Base-by-base conservation (phyloP, 2,888 invertebrate species). In the Gymnoscelis rufifasciata region DNA sequence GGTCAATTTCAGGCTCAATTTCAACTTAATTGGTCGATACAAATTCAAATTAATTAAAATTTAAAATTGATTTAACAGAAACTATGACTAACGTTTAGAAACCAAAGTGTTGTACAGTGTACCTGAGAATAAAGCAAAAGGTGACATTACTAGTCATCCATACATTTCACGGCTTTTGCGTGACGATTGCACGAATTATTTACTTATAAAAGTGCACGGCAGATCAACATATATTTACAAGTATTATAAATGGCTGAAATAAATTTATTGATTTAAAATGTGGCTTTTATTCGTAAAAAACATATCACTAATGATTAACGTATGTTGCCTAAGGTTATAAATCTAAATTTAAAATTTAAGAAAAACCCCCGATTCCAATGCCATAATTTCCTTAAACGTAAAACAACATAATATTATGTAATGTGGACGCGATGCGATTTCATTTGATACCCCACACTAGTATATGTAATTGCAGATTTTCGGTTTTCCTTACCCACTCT, bases 71-170 rank as follows among this genome's bases (percentile, higher is more conserved):
- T 41, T 28, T 51, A 54, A 58, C 5, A n/a, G 46, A 30, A 33
- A 50, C 45, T 31, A 35, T 49, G 38, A 45, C 38, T 40, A 62
- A 42, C 54, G 46, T 57, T 68, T 65, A 58, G 56, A 46, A 54
- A 71, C 74, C 74, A 74, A 74, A 74, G 74, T 72, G 71, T 74
- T 71, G 62, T 66, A 63, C 31, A 11, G 49, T 57, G 74, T 74
- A 74, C 74, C 74, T 74, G 74, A 47, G 27, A 33, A 44, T 23
- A 29, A 13, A 45, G 31, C 38, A 39, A 33, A 31, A 4, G 10
- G 38, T 29, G 12, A 49, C 11, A 26, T 38, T 35, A 37, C n/a
- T 8, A 51, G 40, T 28, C 28, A 28, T 3, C 2, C 7, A 35
- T 29, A 49, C 38, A 38, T 41, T 45, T 54, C 56, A 58, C 56